These are phyloP conservation scores for Hippoglossus stenolepis DNA, from an alignment of 2,113 vertebrate species.

Conservation along the genomic window DNA sequence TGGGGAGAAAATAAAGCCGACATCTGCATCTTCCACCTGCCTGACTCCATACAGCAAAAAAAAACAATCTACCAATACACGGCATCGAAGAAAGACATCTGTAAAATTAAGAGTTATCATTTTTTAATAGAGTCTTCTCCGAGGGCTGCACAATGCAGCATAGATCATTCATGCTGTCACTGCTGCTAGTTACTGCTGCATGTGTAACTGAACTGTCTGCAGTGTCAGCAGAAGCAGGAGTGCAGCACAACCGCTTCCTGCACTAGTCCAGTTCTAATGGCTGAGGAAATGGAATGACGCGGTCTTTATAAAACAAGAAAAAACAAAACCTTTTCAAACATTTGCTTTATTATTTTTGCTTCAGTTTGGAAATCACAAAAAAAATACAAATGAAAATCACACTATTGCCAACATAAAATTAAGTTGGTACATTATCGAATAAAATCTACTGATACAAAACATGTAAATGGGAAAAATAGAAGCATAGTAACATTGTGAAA, in stretches of 20 bases:
- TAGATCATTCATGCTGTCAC: constrained; percentile 43
- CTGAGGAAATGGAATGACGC: background rate
- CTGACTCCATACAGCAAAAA: background rate
- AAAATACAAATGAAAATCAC: constrained; percentile 45
- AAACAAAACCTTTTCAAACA: constrained; percentile 10
- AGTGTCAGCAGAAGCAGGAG: constrained; percentile 62
- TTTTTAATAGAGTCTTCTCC: background rate
- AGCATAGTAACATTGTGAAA: constrained; percentile 23
- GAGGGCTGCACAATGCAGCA: constrained; percentile 48
- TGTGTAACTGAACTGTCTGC: constrained; percentile 62
- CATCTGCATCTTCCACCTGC: constrained; percentile 22
- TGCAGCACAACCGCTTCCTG: constrained; percentile 26
- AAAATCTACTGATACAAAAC: constrained; percentile 6
- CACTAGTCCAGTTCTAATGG: background rate
- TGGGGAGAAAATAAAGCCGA: constrained; percentile 14
- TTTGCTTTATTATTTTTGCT: constrained; percentile 51
- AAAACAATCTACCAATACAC: constrained; percentile 15
- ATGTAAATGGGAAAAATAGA: constrained; percentile 23
- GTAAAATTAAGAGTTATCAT: background rate
- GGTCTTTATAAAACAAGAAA: background rate
- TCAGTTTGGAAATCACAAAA: constrained; percentile 39
- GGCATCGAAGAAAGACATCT: background rate
- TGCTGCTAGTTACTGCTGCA: constrained; percentile 53
- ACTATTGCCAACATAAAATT: constrained; percentile 12
- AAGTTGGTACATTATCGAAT: constrained; percentile 19